Evolutionary conservation across 2,113 vertebrate species (phyloP).

Genomic region (Syngnathus scovelli): DNA sequence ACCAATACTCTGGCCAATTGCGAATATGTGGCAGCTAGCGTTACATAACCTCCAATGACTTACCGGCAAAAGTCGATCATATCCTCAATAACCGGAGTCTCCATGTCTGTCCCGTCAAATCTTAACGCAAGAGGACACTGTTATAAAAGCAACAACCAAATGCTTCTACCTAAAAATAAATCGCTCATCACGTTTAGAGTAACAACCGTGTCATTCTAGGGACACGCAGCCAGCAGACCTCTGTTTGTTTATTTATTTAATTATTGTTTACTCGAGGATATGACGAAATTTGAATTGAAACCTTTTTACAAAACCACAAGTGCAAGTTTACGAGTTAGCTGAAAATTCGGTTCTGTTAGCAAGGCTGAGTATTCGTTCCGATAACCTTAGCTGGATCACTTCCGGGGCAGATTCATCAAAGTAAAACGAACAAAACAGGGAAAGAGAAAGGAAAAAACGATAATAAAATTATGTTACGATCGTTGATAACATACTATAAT

Average conservation of each 20-base stretch:
- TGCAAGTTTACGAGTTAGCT: slow-evolving; percentile 31
- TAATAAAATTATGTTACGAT: background rate
- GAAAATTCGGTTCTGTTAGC: slow-evolving; percentile 8
- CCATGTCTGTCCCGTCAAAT: slow-evolving; percentile 62
- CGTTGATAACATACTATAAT: too few species aligned
- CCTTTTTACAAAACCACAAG: background rate
- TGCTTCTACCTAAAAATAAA: slow-evolving; percentile 35
- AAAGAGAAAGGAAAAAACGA: background rate
- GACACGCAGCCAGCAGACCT: background rate
- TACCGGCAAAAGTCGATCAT: slow-evolving; percentile 79
- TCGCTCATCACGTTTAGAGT: slow-evolving; percentile 52
- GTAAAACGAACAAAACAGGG: slow-evolving; percentile 21
- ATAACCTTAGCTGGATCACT: slow-evolving; percentile 4
- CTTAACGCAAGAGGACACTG: slow-evolving; percentile 39
- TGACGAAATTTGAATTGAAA: background rate
- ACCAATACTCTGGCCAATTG: background rate
- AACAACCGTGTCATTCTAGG: background rate
- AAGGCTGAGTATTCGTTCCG: background rate
- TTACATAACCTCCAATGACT: slow-evolving; percentile 34
- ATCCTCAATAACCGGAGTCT: slow-evolving; percentile 70
- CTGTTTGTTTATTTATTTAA: background rate
- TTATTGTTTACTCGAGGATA: background rate
- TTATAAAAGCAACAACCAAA: slow-evolving; percentile 42
- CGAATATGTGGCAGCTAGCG: background rate
- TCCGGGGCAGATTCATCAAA: slow-evolving; percentile 12